Evolutionary conservation across 2,113 vertebrate species (phyloP), one percentile per base, ranked within the genome.

Genomic region (Myiagra hebetior): DNA sequence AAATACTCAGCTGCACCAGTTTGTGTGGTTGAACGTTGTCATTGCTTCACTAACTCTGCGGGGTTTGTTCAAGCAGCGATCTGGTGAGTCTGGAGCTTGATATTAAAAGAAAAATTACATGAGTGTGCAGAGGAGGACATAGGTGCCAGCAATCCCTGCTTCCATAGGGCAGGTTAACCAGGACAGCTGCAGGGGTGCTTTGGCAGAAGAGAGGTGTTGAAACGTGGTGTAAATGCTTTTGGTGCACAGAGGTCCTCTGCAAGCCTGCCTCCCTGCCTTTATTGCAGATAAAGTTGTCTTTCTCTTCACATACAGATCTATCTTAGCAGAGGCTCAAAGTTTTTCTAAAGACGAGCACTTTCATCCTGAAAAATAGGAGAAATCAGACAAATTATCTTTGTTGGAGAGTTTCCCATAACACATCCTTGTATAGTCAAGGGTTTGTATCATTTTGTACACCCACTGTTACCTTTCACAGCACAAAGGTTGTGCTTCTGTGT

Each of bases 31-130:
- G 37, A 35, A 30, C 49, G 2, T 1, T 22, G 28, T 46, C 37
- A 22, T 8, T 37, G 37, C 41, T 49, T 59, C 6, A 0, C 50
- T 56, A 33, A 11, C 24, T 4, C 35, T 41, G 42, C 0, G 0
- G 19, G 26, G 2, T 67, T 86, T 87, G 76, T 59, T 8, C 65
- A 56, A 27, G 64, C 27, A 11, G 56, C 6, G 9, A 3, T 50
- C 1, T 0, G 11, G 12, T 46, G 55, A 62, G 47, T 11, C n/a
- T 72, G 6, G 2, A 2, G 26, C 64, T 50, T 53, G 39, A 10
- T 31, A 12, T 10, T 15, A 17, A 24, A 59, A 39, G 73, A 81
- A 41, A 55, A 39, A 52, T 75, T 44, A 39, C 30, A 14, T 2
- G 8, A 15, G 20, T 3, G 26, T 57, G 37, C 50, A 55, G 42